Percentiles rank a stretch among this genome's conserved stretches.
These are phyloP conservation scores for Anabacerthia variegaticeps DNA, from an alignment of 2,797 vertebrate species.

Conservation along the genomic window DNA sequence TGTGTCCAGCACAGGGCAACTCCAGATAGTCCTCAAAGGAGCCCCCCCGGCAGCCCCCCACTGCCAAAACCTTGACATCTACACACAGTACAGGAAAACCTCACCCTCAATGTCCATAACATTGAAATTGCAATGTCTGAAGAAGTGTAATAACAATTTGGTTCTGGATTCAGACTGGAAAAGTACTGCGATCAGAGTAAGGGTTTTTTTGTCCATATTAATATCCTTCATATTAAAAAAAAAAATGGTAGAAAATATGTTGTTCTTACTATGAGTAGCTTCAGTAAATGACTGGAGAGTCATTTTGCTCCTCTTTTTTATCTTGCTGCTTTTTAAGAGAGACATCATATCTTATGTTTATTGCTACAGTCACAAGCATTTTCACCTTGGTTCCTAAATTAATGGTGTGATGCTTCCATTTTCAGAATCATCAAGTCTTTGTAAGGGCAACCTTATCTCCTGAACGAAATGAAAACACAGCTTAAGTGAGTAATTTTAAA, in stretches of 20 bases:
- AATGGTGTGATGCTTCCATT: not conserved
- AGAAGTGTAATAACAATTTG: not conserved
- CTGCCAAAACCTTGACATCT: not conserved
- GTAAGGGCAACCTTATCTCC: not conserved
- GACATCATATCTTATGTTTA: not conserved
- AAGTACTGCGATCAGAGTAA: accelerated
- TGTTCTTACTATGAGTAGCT: not conserved
- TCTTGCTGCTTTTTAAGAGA: not conserved
- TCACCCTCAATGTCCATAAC: not conserved
- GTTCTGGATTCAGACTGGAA: not conserved
- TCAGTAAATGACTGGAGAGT: not conserved
- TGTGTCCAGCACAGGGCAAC: accelerated
- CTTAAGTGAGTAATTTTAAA: constrained; percentile 20
- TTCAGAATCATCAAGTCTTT: not conserved
- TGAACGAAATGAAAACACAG: not conserved
- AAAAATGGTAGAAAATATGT: not conserved
- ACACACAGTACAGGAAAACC: not conserved
- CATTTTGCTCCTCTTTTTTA: not conserved
- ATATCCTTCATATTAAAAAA: not conserved
- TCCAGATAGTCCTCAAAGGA: accelerated
- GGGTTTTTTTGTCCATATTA: not conserved
- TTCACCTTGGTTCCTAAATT: not conserved
- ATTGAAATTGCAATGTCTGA: not conserved
- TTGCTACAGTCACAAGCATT: not conserved
- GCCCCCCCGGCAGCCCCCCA: accelerated